phyloP scores from a whole-genome alignment of 2,797 vertebrate genomes.

The Loris lydekkerianus region DNA sequence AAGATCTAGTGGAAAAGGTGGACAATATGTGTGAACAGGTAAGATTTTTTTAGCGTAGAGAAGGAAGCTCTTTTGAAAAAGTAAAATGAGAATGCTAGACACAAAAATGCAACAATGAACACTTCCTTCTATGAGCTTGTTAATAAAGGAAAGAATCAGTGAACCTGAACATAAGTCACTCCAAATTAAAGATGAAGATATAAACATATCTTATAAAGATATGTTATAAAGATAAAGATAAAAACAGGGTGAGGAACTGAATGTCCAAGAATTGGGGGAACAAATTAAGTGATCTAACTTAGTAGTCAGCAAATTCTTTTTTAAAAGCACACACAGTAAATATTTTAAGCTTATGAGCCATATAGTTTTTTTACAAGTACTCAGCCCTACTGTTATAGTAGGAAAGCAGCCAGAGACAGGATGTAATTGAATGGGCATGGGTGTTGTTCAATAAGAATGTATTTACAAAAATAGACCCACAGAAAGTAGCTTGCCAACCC shows the following conservation, averaged over 20 bases:
- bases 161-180: background rate
- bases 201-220: too few species aligned
- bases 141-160: conserved; percentile 28
- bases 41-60: conserved; percentile 26
- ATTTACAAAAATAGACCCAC: background rate
- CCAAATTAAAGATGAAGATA: background rate
- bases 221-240: background rate
- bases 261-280: background rate
- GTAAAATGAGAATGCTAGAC: background rate
- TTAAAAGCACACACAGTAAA: conserved; percentile 1
- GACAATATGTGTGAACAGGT: background rate
- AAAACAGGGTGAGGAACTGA: background rate
- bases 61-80: conserved; percentile 20
- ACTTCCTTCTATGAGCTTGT: background rate
- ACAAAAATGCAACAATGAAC: background rate
- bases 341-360: background rate
- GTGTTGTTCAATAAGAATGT: conserved; percentile 1
- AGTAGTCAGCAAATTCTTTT: background rate
- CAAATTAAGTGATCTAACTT: background rate
- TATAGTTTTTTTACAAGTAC: background rate
- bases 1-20: conserved; percentile 18
- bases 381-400: background rate
- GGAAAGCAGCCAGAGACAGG: background rate
- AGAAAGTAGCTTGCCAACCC: background rate
- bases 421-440: background rate